phyloP scores from a whole-genome alignment of 2,113 vertebrate genomes.

The Martes martes region DNA sequence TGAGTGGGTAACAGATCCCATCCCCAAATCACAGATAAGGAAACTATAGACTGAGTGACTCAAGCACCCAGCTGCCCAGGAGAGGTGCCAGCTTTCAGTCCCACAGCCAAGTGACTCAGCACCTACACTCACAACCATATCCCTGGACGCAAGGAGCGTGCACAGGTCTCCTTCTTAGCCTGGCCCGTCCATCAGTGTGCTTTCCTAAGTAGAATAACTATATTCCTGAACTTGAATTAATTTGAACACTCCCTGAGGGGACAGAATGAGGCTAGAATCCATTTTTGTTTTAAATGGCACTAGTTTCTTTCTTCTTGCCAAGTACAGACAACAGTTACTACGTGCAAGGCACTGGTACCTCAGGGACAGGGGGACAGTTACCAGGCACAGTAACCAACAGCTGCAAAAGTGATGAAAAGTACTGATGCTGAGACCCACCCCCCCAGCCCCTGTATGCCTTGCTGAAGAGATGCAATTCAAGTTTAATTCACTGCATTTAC shows the following conservation, averaged over 20 bases:
- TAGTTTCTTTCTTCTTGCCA: slow-evolving; percentile 3
- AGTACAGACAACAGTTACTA: background rate
- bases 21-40: background rate
- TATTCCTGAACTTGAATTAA: background rate
- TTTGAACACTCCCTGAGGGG: background rate
- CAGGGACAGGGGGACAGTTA: background rate
- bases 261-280: background rate
- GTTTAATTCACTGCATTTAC: background rate
- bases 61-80: accelerated
- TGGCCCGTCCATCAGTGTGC: background rate
- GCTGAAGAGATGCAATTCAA: background rate
- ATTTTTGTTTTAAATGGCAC: slow-evolving; percentile 45
- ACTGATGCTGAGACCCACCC: background rate
- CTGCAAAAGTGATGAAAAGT: background rate
- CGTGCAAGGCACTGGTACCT: background rate
- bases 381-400: background rate
- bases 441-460: no score
- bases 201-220: slow-evolving; percentile 11
- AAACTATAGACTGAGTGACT: accelerated
- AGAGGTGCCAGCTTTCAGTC: background rate
- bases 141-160: background rate
- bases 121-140: background rate
- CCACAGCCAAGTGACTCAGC: accelerated
- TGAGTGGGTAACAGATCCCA: background rate
- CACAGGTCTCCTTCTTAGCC: background rate